A percentile compares a stretch with the other conserved stretches of the same genome.
Conservation (phyloP, 2,888 invertebrate genomes). For the Macrosiphum euphorbiae region DNA sequence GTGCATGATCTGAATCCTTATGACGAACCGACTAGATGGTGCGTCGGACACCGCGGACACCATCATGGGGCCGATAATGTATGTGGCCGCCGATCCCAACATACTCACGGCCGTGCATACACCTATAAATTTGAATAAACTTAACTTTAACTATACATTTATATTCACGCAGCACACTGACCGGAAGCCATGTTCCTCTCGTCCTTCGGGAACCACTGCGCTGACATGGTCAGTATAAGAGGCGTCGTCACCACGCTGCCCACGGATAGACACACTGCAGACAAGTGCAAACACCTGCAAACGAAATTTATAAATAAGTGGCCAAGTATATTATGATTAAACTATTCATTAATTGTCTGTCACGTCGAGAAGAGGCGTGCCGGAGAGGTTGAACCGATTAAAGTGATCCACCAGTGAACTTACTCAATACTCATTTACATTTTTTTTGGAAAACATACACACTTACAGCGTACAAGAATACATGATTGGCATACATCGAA, state of each 20-base stretch:
- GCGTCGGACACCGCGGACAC: neutral
- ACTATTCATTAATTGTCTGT: neutral
- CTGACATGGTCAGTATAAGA: slow-evolving; percentile 37
- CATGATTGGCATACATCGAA: slow-evolving; percentile 36
- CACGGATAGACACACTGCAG: neutral
- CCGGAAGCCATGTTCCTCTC: slow-evolving; percentile 53
- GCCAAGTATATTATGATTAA: neutral
- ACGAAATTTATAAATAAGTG: neutral
- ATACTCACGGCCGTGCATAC: slow-evolving; percentile 11
- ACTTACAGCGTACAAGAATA: slow-evolving; percentile 40
- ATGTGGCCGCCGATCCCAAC: slow-evolving; percentile 52
- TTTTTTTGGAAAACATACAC: neutral
- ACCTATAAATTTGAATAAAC: neutral
- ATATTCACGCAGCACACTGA: neutral
- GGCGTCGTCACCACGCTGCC: slow-evolving; percentile 47
- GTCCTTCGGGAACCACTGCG: slow-evolving; percentile 51
- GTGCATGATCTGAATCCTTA: slow-evolving; percentile 28
- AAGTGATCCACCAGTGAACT: neutral
- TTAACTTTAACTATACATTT: neutral
- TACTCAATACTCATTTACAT: neutral
- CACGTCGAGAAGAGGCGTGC: neutral
- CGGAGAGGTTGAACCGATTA: neutral
- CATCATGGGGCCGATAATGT: slow-evolving; percentile 23
- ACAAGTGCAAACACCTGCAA: slow-evolving; percentile 51
- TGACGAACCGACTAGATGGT: neutral